Evolutionary conservation across 2,888 invertebrate genomes (phyloP).

Genomic region (Drosophila kuntzei): DNA sequence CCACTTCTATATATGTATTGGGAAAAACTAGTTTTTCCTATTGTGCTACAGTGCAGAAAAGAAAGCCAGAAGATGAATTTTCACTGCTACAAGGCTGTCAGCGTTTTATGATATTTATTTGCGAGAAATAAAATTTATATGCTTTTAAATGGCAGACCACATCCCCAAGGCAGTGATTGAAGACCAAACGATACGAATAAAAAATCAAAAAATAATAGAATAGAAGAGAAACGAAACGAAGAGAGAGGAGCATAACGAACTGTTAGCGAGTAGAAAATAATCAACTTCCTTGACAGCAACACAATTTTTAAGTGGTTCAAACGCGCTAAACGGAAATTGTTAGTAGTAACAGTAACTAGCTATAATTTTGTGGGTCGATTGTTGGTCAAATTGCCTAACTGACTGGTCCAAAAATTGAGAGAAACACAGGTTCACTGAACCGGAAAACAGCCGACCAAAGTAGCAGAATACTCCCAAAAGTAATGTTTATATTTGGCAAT

Average conservation of each 20-base stretch:
- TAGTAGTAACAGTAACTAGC: conserved; percentile 41
- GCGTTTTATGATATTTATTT: conserved; percentile 59
- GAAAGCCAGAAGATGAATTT: conserved; percentile 36
- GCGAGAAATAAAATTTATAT: conserved; percentile 58
- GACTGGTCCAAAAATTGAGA: conserved; percentile 16
- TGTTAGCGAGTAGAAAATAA: conserved; percentile 44
- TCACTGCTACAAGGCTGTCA: conserved; percentile 42
- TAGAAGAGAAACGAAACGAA: background rate
- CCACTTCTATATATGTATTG: conserved; percentile 26
- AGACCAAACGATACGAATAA: conserved; percentile 4
- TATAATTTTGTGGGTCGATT: conserved; percentile 26
- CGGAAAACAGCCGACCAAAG: conserved; percentile 7
- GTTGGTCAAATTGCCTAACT: conserved; percentile 19
- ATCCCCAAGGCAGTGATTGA: conserved; percentile 47
- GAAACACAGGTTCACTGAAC: conserved; percentile 31
- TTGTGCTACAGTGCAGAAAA: conserved; percentile 44
- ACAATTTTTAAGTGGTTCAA: conserved; percentile 39
- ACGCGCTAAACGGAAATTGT: conserved; percentile 55
- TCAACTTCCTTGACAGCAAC: conserved; percentile 58
- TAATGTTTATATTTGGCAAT: background rate
- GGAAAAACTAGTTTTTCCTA: conserved; percentile 53
- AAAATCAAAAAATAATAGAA: background rate
- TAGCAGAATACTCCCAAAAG: background rate
- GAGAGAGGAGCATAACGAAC: conserved; percentile 10
- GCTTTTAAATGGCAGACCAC: conserved; percentile 44